Conservation (phyloP, 1,140 invertebrate species). For the Zaprionus capensis region DNA sequence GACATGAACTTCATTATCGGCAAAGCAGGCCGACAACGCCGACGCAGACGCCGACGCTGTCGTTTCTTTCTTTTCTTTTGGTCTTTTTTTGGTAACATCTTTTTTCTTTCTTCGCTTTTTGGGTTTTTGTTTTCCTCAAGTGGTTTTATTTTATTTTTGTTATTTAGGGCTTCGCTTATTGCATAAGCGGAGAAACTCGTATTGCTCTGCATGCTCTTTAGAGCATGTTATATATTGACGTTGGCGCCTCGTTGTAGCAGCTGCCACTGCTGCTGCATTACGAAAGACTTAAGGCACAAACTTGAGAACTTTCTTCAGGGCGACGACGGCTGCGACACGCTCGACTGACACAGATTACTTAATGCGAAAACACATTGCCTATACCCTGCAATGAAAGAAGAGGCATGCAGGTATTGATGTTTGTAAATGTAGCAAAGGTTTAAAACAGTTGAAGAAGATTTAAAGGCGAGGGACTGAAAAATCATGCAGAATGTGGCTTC, state of each 20-base stretch:
- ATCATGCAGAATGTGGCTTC: not conserved
- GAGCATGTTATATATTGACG: constrained; percentile 70
- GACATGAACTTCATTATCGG: constrained; percentile 81
- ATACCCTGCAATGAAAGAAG: not conserved
- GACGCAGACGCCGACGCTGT: not conserved
- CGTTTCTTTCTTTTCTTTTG: constrained; percentile 32
- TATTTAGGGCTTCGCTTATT: constrained; percentile 79
- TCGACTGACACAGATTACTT: constrained; percentile 62
- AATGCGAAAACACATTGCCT: constrained; percentile 39
- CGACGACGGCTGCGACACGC: constrained; percentile 1
- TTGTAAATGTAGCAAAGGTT: not conserved
- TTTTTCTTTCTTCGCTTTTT: constrained; percentile 47
- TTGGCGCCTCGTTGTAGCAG: constrained; percentile 22
- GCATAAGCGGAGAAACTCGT: constrained; percentile 80
- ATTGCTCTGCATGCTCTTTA: constrained; percentile 71
- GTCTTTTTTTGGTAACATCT: constrained; percentile 69
- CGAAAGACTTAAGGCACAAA: constrained; percentile 67
- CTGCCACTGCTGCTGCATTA: constrained; percentile 22
- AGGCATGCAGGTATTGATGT: not conserved
- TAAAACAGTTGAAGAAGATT: not conserved
- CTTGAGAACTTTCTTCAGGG: constrained; percentile 74
- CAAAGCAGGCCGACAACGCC: constrained; percentile 52
- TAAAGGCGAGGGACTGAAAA: too few species aligned
- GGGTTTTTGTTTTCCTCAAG: constrained; percentile 65
- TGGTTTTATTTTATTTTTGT: constrained; percentile 77